Conservation (phyloP, 53 echinoderm and acorn worm genomes). For the Zoroaster sp. region DNA sequence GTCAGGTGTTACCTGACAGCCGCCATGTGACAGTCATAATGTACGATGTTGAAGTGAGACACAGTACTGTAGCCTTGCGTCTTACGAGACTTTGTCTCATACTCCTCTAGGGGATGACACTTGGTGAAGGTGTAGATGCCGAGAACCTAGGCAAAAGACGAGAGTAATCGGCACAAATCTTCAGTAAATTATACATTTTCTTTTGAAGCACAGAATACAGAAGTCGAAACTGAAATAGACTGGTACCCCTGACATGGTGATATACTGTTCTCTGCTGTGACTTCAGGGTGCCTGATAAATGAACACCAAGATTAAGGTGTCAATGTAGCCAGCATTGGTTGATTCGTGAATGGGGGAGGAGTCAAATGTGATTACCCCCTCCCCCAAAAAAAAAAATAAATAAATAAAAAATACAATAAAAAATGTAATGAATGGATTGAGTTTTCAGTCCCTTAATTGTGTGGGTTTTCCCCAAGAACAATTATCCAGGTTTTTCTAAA, state of each 20-base stretch:
- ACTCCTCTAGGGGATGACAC: constrained; percentile 81
- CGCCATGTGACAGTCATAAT: constrained; percentile 97
- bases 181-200: not conserved
- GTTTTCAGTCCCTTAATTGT: no score
- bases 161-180: not conserved
- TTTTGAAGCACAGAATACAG: not conserved
- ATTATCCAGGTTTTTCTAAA: no score
- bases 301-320: no score
- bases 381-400: no score
- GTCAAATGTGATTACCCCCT: no score
- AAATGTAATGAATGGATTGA: no score
- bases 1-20: constrained; percentile 79
- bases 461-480: no score
- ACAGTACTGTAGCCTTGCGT: constrained; percentile 96
- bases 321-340: no score
- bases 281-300: no score
- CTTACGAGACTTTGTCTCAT: constrained; percentile 91
- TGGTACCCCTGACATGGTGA: not conserved
- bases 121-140: constrained; percentile 98
- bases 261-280: no score
- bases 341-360: no score
- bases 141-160: constrained; percentile 58
- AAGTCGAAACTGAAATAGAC: not conserved
- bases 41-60: constrained; percentile 97
- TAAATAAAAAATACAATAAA: no score